phyloP scores from a whole-genome alignment of 1,140 invertebrate genomes.

The Sipha flava region DNA sequence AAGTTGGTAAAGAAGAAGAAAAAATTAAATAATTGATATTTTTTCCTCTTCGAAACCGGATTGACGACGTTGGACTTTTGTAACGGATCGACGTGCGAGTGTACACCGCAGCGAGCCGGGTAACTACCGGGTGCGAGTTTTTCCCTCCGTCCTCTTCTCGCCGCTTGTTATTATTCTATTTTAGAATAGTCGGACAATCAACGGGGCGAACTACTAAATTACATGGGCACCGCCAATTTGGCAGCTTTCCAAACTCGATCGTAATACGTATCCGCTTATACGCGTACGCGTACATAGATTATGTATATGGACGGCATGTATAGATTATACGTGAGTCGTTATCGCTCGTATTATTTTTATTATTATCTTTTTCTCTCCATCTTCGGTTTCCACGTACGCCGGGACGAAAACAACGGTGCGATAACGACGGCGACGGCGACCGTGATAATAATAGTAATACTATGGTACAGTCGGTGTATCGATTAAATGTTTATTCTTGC shows the following conservation, averaged over 20 bases:
- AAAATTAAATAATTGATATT: background rate
- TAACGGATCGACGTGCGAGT: constrained; percentile 5
- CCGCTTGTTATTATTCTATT: background rate
- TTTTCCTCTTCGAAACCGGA: background rate
- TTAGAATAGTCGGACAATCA: constrained; percentile 19
- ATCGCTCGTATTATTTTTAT: no score
- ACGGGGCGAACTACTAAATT: constrained; percentile 7
- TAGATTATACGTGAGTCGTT: no score
- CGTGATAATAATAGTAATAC: no score
- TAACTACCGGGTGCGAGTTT: constrained; percentile 1
- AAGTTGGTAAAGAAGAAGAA: background rate
- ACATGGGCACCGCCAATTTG: constrained; percentile 10
- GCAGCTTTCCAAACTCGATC: constrained; percentile 12
- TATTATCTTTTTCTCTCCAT: no score
- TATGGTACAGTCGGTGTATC: no score
- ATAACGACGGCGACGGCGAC: no score
- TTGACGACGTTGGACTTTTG: background rate
- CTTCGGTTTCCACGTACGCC: no score
- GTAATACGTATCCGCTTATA: background rate
- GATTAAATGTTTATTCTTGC: no score
- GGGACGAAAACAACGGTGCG: no score
- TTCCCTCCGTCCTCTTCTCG: background rate
- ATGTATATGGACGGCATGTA: no score
- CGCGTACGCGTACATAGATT: background rate
- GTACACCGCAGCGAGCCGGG: background rate